phyloP scores from a whole-genome alignment of 30 jellyfish, hydroid and myxozoan genomes.

The Rhopilema esculentum region DNA sequence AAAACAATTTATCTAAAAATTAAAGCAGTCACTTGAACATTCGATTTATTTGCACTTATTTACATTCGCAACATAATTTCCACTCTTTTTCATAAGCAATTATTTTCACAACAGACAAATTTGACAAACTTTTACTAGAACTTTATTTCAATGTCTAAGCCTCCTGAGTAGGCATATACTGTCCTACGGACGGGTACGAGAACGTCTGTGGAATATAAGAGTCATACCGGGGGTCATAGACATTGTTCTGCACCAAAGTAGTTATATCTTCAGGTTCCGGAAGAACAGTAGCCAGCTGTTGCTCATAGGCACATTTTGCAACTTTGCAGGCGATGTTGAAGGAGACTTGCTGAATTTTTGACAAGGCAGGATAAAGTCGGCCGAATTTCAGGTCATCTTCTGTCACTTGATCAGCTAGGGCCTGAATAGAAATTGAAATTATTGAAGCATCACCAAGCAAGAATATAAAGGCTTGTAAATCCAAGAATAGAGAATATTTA shows the following conservation, averaged over 20 bases:
- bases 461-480: too few species aligned
- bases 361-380: constrained; percentile 87
- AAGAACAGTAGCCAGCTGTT: constrained; percentile 80
- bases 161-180: constrained; percentile 8
- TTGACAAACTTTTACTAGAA: too few species aligned
- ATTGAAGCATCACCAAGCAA: too few species aligned
- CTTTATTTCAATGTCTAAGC: not conserved
- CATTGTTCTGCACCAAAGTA: constrained; percentile 48
- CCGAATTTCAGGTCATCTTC: constrained; percentile 81
- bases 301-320: constrained; percentile 81
- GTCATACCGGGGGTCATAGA: constrained; percentile 84
- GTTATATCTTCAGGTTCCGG: constrained; percentile 85
- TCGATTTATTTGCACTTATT: not conserved
- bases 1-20: not conserved
- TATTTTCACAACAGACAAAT: not conserved
- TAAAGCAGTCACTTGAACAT: not conserved
- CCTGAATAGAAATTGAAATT: too few species aligned
- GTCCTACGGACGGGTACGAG: constrained; percentile 78
- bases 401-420: constrained; percentile 87
- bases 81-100: not conserved
- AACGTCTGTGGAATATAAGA: constrained; percentile 87
- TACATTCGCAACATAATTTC: not conserved
- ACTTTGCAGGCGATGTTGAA: constrained; percentile 83
- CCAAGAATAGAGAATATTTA: too few species aligned
- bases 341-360: constrained; percentile 84